Percentiles rank a stretch among this genome's conserved stretches.
phyloP scores from a whole-genome alignment of 1,140 invertebrate genomes.

The Caerostris darwini region DNA sequence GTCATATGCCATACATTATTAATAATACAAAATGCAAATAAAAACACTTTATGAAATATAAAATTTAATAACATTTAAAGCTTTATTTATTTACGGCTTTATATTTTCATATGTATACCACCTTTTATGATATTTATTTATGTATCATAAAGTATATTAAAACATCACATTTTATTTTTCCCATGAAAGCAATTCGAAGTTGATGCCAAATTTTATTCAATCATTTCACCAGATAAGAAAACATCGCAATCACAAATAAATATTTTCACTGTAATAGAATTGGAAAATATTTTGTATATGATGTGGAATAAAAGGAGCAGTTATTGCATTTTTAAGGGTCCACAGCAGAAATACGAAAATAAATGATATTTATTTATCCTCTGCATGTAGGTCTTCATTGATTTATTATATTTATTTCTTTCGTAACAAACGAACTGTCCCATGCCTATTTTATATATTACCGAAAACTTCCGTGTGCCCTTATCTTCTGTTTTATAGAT shows the following conservation, averaged over 20 bases:
- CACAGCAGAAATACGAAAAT: neutral
- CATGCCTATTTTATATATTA: neutral
- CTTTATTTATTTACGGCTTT: too few species aligned
- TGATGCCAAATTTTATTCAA: neutral
- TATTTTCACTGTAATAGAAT: neutral
- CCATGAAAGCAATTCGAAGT: too few species aligned
- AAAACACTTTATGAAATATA: too few species aligned
- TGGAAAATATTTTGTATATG: neutral
- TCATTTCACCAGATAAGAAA: neutral
- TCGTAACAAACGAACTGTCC: neutral
- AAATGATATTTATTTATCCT: neutral
- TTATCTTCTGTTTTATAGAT: neutral
- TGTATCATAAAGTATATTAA: too few species aligned
- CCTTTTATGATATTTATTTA: too few species aligned
- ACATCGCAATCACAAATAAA: neutral
- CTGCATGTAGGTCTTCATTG: neutral
- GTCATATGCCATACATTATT: too few species aligned
- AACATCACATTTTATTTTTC: too few species aligned
- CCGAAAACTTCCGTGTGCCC: neutral
- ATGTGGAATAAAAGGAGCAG: constrained; percentile 6
- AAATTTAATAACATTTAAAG: too few species aligned
- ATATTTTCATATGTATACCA: too few species aligned
- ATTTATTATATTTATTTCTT: neutral
- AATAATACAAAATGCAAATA: too few species aligned
- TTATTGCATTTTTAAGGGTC: constrained; percentile 9